Base-by-base conservation (phyloP, 2,113 vertebrate genomes). In the Alexandromys fortis region DNA sequence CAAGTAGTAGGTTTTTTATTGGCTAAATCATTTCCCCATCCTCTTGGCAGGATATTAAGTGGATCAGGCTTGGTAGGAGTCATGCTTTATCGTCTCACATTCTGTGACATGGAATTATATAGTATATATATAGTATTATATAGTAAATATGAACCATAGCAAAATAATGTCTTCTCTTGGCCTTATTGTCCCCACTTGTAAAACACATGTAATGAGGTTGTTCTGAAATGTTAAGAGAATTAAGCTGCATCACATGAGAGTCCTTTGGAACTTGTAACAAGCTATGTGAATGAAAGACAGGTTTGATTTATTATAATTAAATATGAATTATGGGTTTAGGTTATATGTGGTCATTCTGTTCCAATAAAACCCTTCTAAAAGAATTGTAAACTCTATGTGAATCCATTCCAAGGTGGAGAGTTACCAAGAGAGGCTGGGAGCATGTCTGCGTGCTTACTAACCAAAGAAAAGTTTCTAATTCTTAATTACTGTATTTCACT, bases 271-370 rank as follows among this genome's bases (percentile, higher is more conserved):
- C 67, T 86, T 38, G 10, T 67, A 72, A 73, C 30, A 92, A 58
- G 45, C 58, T 76, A 7, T 55, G 38, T 78, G n/a, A 89, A 93
- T 76, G 8, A 63, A 94, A 94, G 68, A 42, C 35, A 45, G 0
- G 47, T 26, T 86, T 91, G 35, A 45, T 12, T 94, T 91, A 63
- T 81, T 89, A 26, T 67, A 45, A 77, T 76, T 77, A 94, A 95
- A 92, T 55, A 63, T 70, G 63, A 94, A 42, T 65, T 7, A 86
- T 70, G 49, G 28, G 22, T 89, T 67, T 90, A 96, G 81, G 52
- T 22, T 95, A 79, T 14, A 49, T 72, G 38, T 92, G 52, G 5
- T 1, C 21, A 76, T 91, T 92, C 8, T 13, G 3, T 58, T 89
- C 24, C 30, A 73, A 93, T 76, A 82, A 92, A 85, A 63, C 28